Conservation (phyloP, 2,888 invertebrate genomes). For the Drosophila falleni region DNA sequence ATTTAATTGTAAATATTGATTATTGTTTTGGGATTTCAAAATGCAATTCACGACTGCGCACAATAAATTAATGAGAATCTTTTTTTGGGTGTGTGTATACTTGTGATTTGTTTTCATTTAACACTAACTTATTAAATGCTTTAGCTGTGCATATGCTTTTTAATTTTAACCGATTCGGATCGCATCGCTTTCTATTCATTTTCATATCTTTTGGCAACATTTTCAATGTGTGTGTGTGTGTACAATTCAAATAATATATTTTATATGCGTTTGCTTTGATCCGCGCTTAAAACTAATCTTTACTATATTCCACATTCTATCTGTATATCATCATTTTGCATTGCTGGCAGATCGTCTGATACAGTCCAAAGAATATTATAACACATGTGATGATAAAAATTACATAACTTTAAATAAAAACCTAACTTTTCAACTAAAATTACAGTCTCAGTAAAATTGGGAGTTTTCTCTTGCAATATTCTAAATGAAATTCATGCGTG, state of each 20-base stretch:
- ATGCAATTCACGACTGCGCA: constrained; percentile 38
- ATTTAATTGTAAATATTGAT: constrained; percentile 40
- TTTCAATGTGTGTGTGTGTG: constrained; percentile 57
- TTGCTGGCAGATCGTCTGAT: constrained; percentile 58
- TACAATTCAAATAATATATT: constrained; percentile 55
- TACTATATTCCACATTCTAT: constrained; percentile 35
- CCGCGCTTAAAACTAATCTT: constrained; percentile 60
- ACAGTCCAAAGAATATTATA: constrained; percentile 52
- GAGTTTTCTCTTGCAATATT: constrained; percentile 26
- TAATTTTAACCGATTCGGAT: constrained; percentile 29
- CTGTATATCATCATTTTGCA: constrained; percentile 29
- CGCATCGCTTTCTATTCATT: constrained; percentile 21
- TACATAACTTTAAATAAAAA: constrained; percentile 60
- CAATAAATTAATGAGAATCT: constrained; percentile 68
- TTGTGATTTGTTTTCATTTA: constrained; percentile 39
- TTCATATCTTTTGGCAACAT: constrained; percentile 69
- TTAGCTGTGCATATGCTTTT: constrained; percentile 55
- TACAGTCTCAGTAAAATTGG: constrained; percentile 75
- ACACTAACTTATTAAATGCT: constrained; percentile 69
- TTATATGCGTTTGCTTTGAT: constrained; percentile 37
- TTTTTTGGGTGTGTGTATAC: constrained; percentile 47
- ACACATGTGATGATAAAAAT: constrained; percentile 64
- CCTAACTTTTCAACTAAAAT: constrained; percentile 72
- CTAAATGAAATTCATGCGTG: constrained; percentile 43
- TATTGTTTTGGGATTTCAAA: constrained; percentile 39